Evolutionary conservation across 1,140 invertebrate species (phyloP).

Genomic region (Belonocnema kinseyi): DNA sequence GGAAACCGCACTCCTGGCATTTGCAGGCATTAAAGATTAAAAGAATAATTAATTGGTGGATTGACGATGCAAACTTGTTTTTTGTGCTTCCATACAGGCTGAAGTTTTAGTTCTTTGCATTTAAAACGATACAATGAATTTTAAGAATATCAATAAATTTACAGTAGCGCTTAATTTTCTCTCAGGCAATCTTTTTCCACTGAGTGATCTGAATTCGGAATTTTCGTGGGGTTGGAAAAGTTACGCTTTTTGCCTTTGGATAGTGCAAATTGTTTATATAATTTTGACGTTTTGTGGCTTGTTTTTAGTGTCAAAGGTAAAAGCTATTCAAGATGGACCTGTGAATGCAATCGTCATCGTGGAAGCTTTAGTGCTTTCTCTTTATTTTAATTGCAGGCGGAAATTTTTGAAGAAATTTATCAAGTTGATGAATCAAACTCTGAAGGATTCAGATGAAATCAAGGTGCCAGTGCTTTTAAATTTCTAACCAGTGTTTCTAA

Average conservation of each 20-base stretch:
- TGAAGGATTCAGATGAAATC: neutral
- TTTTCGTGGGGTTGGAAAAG: constrained; percentile 10
- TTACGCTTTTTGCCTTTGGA: constrained; percentile 18
- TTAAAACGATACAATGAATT: constrained; percentile 41
- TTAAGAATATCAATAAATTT: constrained; percentile 46
- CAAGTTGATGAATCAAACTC: constrained; percentile 25
- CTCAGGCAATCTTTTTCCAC: constrained; percentile 48
- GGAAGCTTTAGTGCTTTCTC: constrained; percentile 32
- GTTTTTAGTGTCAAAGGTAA: constrained; percentile 18
- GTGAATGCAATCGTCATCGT: constrained; percentile 23
- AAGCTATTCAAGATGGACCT: constrained; percentile 39
- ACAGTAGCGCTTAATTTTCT: constrained; percentile 42
- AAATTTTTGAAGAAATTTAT: constrained; percentile 36
- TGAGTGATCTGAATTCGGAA: neutral
- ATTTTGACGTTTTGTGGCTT: neutral
- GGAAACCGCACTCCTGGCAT: neutral
- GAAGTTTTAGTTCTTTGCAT: neutral
- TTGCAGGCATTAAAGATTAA: neutral
- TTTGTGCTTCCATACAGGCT: neutral
- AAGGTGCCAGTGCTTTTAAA: neutral
- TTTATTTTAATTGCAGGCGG: constrained; percentile 34
- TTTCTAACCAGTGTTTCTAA: neutral
- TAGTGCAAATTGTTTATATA: constrained; percentile 22
- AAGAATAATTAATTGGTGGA: neutral
- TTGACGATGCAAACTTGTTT: neutral